Percentiles rank a stretch among this genome's conserved stretches.
Conservation (phyloP, 2,888 invertebrate genomes). For the Drosophila fulvimacula region DNA sequence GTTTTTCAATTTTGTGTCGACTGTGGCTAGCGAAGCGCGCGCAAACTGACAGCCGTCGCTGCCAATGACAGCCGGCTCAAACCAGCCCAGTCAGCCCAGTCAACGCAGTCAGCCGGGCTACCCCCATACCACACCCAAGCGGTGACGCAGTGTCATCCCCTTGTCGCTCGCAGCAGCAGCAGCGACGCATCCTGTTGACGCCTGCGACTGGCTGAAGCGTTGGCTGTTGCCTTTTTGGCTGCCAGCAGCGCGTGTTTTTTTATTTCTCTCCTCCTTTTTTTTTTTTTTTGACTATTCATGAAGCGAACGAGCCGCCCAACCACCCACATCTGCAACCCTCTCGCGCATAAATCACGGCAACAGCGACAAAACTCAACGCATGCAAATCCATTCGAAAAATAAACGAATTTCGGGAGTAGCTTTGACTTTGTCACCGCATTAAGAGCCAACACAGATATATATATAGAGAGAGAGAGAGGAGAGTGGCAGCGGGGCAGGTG, state of each 20-base stretch:
- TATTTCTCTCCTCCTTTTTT: slow-evolving; percentile 9
- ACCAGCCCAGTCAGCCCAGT: neutral
- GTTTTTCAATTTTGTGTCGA: slow-evolving; percentile 43
- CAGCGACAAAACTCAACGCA: slow-evolving; percentile 63
- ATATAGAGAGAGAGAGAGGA: neutral
- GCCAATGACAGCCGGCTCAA: slow-evolving; percentile 61
- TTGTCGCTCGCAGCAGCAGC: slow-evolving; percentile 25
- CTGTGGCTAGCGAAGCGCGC: slow-evolving; percentile 55
- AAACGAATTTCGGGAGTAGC: slow-evolving; percentile 31
- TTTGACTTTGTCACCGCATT: slow-evolving; percentile 52
- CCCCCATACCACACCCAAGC: slow-evolving; percentile 5
- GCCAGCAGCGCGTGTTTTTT: slow-evolving; percentile 49
- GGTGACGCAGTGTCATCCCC: slow-evolving; percentile 27
- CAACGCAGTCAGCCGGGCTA: neutral
- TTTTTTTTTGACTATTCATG: slow-evolving; percentile 50
- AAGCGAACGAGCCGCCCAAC: slow-evolving; percentile 12
- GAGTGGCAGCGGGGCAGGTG: slow-evolving; percentile 1
- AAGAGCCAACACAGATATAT: neutral
- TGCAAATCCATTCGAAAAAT: slow-evolving; percentile 51
- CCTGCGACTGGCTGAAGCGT: slow-evolving; percentile 65
- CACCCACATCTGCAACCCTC: slow-evolving; percentile 65
- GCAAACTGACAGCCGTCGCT: slow-evolving; percentile 70
- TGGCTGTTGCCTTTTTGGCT: slow-evolving; percentile 60
- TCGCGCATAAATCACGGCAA: slow-evolving; percentile 70
- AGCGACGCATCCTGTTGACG: slow-evolving; percentile 71